These are phyloP conservation scores for Phaedon cochleariae DNA, from an alignment of 2,888 invertebrate species.

Conservation along the genomic window DNA sequence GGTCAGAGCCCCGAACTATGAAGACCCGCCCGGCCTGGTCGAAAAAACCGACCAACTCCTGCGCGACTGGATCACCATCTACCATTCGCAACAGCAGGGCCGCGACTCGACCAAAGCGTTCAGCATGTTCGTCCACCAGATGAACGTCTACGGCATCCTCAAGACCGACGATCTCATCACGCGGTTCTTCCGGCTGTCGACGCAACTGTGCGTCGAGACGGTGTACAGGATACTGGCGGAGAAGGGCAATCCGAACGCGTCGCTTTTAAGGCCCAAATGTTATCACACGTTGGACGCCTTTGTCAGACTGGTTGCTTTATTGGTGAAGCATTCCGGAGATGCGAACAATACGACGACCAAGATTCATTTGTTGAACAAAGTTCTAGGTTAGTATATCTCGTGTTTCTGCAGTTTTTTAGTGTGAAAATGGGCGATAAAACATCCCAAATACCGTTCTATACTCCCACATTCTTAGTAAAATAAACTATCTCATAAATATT, in stretches of 20 bases:
- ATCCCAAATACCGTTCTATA: too few species aligned
- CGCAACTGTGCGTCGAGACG: slow-evolving; percentile 95
- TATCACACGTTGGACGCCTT: slow-evolving; percentile 96
- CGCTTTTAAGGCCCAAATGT: slow-evolving; percentile 84
- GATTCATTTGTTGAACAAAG: slow-evolving; percentile 94
- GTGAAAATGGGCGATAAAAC: too few species aligned
- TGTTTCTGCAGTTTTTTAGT: not conserved
- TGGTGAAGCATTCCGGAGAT: slow-evolving; percentile 95
- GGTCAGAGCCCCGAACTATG: slow-evolving; percentile 86
- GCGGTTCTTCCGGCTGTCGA: slow-evolving; percentile 94
- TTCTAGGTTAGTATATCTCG: not conserved
- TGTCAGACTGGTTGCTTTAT: slow-evolving; percentile 89
- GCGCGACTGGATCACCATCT: slow-evolving; percentile 94
- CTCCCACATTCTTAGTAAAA: too few species aligned
- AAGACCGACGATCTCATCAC: slow-evolving; percentile 98
- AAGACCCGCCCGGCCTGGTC: slow-evolving; percentile 92
- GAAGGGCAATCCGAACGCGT: slow-evolving; percentile 67
- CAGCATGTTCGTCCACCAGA: slow-evolving; percentile 92
- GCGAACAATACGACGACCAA: slow-evolving; percentile 93
- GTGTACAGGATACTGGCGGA: slow-evolving; percentile 87
- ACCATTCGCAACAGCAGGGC: slow-evolving; percentile 76
- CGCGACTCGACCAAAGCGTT: slow-evolving; percentile 92
- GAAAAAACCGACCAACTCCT: slow-evolving; percentile 95
- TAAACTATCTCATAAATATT: too few species aligned
- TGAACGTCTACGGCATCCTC: slow-evolving; percentile 95